Evolutionary conservation across 2,113 vertebrate genomes (phyloP), one percentile per base, ranked within the genome.

Genomic region (Lepisosteus oculatus): DNA sequence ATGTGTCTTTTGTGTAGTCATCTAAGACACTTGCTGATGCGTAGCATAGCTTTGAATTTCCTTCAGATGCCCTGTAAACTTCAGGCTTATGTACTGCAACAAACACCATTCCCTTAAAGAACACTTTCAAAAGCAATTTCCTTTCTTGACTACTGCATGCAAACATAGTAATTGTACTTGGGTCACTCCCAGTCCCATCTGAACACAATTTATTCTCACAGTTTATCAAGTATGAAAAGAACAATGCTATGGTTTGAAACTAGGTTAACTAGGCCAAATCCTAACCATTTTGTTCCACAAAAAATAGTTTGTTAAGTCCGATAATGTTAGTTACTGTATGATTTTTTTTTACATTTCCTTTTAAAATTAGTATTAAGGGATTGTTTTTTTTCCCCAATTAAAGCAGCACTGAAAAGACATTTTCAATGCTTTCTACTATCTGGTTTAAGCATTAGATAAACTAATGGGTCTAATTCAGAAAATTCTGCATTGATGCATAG

Each of bases 41-140:
- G 81, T 91, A 87, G 89, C 85, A 76, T 84, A 82, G 92, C 92
- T 93, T 93, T 90, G 88, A 91, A 88, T 94, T 94, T 89, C 88
- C 90, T 78, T 87, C 86, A 92, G 92, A 89, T 84, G 85, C 89
- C 84, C 77, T 82, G 89, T 94, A 95, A 96, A 95, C 93, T 95
- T 80, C 84, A 86, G 89, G 90, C 90, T 94, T 92, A 92, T 73
- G 81, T 80, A 74, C 88, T 89, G 92, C 90, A 93, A 88, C 88
- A 89, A 94, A 92, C 82, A 79, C 86, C 81, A 68, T 89, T 82
- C 88, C 89, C 70, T 85, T 86, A 86, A 77, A 84, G 83, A 90
- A 85, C 72, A 81, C 89, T 89, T 91, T 93, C 84, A 90, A 86
- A 85, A 89, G 90, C 74, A 91, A 90, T 89, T 88, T 90, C 85